Conservation (phyloP, 2,797 vertebrate genomes). For the Chromis chromis region DNA sequence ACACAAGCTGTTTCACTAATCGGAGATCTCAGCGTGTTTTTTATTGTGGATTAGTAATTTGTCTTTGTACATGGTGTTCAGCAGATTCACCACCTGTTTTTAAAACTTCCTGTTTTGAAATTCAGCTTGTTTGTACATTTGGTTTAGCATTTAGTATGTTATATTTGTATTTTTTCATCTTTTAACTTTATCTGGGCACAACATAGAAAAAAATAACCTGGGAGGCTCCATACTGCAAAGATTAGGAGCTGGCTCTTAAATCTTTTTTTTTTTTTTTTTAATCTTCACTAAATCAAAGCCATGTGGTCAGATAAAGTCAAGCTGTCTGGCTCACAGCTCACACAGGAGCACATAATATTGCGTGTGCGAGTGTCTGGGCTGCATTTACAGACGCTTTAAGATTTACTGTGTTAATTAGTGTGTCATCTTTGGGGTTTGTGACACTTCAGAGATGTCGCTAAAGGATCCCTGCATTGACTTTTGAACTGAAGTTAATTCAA, state of each 20-base stretch:
- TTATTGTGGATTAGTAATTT: not conserved
- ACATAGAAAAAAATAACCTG: not conserved
- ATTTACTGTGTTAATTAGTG: not conserved
- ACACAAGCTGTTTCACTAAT: not conserved
- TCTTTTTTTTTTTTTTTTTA: not conserved
- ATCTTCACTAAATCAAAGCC: not conserved
- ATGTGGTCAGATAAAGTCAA: not conserved
- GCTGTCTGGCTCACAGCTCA: not conserved
- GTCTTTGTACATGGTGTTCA: not conserved
- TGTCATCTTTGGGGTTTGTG: not conserved
- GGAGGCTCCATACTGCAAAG: not conserved
- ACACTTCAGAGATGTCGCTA: not conserved
- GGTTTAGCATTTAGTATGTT: not conserved
- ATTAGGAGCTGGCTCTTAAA: not conserved
- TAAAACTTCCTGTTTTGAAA: constrained; percentile 16
- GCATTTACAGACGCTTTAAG: not conserved
- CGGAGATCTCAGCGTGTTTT: not conserved
- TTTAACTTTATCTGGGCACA: too few relatives aligned
- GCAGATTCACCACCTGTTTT: not conserved
- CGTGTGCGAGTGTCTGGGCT: not conserved
- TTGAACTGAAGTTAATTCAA: not conserved
- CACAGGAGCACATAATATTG: not conserved
- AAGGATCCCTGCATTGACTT: not conserved
- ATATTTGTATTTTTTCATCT: not conserved
- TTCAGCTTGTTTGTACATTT: not conserved